Evolutionary conservation across 2,888 invertebrate genomes (phyloP).

Genomic region (Sphinx pinastri): DNA sequence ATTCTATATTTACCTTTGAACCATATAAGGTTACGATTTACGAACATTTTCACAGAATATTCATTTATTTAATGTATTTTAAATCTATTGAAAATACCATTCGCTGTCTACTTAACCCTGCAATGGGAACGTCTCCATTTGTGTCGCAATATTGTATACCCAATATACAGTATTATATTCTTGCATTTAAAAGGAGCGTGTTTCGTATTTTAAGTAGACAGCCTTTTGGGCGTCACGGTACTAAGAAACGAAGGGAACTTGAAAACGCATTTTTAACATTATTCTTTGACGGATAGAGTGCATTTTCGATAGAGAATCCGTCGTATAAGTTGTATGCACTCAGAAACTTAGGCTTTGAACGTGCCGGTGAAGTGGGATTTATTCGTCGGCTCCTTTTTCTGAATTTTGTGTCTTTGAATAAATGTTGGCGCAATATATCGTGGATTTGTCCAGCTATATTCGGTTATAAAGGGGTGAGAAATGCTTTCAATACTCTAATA

Average conservation of each 20-base stretch:
- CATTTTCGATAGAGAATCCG: background rate
- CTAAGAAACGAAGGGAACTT: background rate
- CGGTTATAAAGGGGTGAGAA: background rate
- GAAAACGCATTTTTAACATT: constrained; percentile 8
- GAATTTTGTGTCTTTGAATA: constrained; percentile 18
- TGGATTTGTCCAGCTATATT: constrained; percentile 6
- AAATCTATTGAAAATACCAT: too few relatives aligned
- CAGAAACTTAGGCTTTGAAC: constrained; percentile 22
- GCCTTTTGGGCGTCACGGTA: constrained; percentile 15
- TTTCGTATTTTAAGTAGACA: constrained; percentile 16
- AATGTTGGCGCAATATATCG: constrained; percentile 6
- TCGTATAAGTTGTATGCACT: constrained; percentile 21
- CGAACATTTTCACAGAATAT: too few relatives aligned
- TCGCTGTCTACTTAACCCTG: too few relatives aligned
- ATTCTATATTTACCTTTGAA: too few relatives aligned
- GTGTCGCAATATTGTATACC: background rate
- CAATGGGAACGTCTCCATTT: too few relatives aligned
- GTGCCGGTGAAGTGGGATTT: constrained; percentile 19
- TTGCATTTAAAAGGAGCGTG: constrained; percentile 18
- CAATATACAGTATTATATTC: constrained; percentile 2
- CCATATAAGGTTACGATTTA: too few relatives aligned
- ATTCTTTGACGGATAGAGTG: constrained; percentile 10
- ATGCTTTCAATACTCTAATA: background rate
- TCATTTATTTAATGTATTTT: too few relatives aligned
- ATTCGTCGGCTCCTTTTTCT: constrained; percentile 12